phyloP scores from a whole-genome alignment of 1,140 invertebrate genomes.

The Penaeus chinensis region DNA sequence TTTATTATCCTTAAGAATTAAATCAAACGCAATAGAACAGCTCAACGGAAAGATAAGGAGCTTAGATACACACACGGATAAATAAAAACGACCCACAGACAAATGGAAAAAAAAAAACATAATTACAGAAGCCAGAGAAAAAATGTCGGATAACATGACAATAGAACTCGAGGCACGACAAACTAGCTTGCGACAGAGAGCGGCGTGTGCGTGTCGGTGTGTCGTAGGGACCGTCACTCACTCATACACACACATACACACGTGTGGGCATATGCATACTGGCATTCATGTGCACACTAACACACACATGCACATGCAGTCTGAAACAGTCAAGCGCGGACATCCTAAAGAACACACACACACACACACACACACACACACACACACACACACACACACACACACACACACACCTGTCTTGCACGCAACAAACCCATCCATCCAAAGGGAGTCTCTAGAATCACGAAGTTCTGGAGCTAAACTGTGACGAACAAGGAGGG shows the following conservation, averaged over 20 bases:
- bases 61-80: too few species aligned
- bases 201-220: background rate
- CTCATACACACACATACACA: constrained; percentile 22
- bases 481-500: too few species aligned
- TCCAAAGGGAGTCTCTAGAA: background rate
- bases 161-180: background rate
- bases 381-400: background rate
- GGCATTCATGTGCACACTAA: background rate
- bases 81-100: too few species aligned
- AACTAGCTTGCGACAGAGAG: background rate
- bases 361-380: background rate
- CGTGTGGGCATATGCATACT: background rate
- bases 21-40: too few species aligned
- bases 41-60: too few species aligned
- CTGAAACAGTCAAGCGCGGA: background rate
- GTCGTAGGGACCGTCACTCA: background rate
- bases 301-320: background rate
- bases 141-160: background rate
- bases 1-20: too few species aligned
- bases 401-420: background rate
- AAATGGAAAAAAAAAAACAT: too few species aligned
- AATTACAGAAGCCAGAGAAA: too few species aligned
- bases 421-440: background rate
- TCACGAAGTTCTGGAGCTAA: background rate
- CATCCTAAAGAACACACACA: background rate